A percentile compares a stretch with the other conserved stretches of the same genome.
Conservation (phyloP, 2,113 vertebrate species). For the Cacatua alba region DNA sequence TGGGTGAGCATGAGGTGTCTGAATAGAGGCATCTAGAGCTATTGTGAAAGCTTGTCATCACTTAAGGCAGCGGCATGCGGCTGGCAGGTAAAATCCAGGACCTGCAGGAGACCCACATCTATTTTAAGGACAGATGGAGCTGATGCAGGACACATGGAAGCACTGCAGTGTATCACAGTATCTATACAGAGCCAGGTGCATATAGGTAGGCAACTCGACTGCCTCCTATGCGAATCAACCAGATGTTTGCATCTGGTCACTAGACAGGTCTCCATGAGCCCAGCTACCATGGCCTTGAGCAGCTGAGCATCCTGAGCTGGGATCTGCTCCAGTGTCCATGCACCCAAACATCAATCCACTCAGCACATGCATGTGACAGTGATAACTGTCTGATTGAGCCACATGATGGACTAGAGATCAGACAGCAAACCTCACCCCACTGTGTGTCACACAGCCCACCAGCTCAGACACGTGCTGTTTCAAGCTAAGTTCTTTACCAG, state of each 20-base stretch:
- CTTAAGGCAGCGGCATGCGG: not conserved
- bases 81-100: not conserved
- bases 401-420: not conserved
- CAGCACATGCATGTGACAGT: not conserved
- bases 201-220: not conserved
- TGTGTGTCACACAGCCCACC: not conserved
- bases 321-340: not conserved
- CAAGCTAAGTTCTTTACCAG: not conserved
- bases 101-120: not conserved
- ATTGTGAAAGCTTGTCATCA: not conserved
- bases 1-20: not conserved
- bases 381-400: not conserved
- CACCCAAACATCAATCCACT: not conserved
- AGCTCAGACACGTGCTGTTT: not conserved
- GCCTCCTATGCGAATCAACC: not conserved
- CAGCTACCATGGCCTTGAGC: not conserved
- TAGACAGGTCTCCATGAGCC: not conserved
- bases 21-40: not conserved
- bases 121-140: not conserved
- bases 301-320: not conserved
- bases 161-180: not conserved
- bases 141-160: not conserved
- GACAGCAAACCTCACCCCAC: not conserved
- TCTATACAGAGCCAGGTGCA: not conserved
- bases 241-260: not conserved